Evolutionary conservation across 1,140 invertebrate species (phyloP).

Genomic region (Mylabris phalerata): DNA sequence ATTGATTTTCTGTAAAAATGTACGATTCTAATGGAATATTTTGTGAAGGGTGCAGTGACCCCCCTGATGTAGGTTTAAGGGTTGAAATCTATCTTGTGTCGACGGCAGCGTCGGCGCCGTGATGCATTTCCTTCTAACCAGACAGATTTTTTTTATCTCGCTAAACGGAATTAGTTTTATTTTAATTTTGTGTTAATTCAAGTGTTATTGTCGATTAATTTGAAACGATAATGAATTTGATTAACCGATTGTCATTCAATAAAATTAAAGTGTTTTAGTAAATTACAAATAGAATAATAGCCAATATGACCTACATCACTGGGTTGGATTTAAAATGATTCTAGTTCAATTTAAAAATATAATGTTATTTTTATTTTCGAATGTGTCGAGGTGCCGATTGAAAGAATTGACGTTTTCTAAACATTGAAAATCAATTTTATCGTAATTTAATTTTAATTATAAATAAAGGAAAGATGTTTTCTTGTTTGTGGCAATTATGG

Average conservation of each 20-base stretch:
- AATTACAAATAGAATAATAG: neutral
- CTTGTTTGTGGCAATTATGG: constrained; percentile 60
- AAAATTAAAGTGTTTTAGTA: neutral
- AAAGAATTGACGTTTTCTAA: constrained; percentile 1
- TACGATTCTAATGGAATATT: too few relatives aligned
- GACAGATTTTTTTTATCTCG: neutral
- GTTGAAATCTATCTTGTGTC: constrained; percentile 9
- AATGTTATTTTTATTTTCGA: constrained; percentile 12
- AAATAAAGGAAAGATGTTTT: constrained; percentile 47
- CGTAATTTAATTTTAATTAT: neutral
- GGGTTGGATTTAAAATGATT: constrained; percentile 12
- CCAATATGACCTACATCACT: constrained; percentile 16
- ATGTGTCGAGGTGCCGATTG: neutral
- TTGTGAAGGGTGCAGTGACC: too few relatives aligned
- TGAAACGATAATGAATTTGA: neutral
- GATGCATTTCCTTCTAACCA: neutral
- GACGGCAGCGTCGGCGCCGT: constrained; percentile 8
- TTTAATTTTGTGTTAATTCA: too few relatives aligned
- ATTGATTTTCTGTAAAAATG: too few relatives aligned
- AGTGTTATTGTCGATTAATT: too few relatives aligned
- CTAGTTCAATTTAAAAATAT: constrained; percentile 2
- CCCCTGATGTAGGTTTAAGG: neutral
- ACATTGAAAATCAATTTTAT: neutral
- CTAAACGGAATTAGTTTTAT: too few relatives aligned
- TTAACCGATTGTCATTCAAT: neutral